These are phyloP conservation scores for Protosalanx chinensis DNA, from an alignment of 2,797 vertebrate genomes.

Conservation along the genomic window DNA sequence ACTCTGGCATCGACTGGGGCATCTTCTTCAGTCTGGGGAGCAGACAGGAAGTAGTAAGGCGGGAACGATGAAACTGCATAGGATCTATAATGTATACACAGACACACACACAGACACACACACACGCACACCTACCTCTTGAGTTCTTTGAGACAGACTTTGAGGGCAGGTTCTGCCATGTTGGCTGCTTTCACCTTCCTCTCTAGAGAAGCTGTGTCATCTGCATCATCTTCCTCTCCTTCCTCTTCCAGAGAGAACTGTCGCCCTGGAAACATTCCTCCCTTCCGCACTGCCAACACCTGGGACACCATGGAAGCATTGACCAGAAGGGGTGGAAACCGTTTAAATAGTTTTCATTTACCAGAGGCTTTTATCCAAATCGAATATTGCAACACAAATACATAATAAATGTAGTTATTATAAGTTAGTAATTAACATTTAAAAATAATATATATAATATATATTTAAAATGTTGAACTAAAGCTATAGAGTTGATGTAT, in stretches of 20 bases:
- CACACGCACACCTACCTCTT: constrained; percentile 72
- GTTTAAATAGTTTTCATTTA: no score
- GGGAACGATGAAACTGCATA: not conserved
- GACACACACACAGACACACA: not conserved
- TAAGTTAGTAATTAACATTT: no score
- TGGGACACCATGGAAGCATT: constrained; percentile 38
- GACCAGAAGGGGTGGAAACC: no score
- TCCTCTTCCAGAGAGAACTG: constrained; percentile 83
- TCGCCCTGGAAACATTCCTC: constrained; percentile 73
- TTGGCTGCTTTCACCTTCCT: constrained; percentile 84
- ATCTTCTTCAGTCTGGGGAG: constrained; percentile 90
- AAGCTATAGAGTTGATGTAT: no score
- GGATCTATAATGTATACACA: not conserved
- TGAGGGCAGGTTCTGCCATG: constrained; percentile 90
- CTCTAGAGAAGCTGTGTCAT: constrained; percentile 83
- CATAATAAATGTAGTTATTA: no score
- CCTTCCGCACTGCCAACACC: constrained; percentile 78
- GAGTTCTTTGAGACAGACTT: constrained; percentile 92
- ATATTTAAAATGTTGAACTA: no score
- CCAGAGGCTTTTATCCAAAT: no score
- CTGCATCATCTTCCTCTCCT: constrained; percentile 87
- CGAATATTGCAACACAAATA: no score
- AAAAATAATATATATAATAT: no score
- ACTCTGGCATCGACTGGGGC: constrained; percentile 98
- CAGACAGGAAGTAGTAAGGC: not conserved